phyloP scores from a whole-genome alignment of 2,113 vertebrate genomes.

The Stigmatopora argus region DNA sequence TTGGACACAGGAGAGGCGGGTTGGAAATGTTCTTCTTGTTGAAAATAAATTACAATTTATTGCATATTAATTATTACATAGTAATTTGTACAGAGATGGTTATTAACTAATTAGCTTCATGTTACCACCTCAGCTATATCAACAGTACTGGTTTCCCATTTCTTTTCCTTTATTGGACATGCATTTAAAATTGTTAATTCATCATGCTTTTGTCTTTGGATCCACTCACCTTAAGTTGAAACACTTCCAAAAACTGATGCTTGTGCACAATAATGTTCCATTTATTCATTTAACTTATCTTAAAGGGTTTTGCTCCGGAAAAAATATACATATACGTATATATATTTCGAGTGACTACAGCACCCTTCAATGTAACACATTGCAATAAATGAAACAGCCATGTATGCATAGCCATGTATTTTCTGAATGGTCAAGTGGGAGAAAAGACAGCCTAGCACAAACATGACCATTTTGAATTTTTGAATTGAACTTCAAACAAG shows the following conservation, averaged over 20 bases:
- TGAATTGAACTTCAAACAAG: too few species aligned
- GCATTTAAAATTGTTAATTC: neutral
- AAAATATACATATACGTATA: too few species aligned
- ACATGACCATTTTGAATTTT: too few species aligned
- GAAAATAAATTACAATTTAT: slow-evolving; percentile 6
- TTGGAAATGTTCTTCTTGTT: neutral
- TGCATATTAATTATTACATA: slow-evolving; percentile 8
- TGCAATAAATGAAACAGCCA: slow-evolving; percentile 29
- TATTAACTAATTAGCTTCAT: neutral
- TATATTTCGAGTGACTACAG: slow-evolving; percentile 16
- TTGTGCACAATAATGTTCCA: neutral
- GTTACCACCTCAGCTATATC: slow-evolving; percentile 2
- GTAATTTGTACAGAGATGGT: neutral
- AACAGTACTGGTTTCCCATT: neutral
- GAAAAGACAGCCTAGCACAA: too few species aligned
- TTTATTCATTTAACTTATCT: neutral
- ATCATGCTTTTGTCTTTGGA: neutral
- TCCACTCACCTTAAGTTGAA: neutral
- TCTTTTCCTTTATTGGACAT: neutral
- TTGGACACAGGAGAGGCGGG: slow-evolving; percentile 1
- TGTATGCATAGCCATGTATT: slow-evolving; percentile 35
- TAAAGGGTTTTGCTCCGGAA: neutral
- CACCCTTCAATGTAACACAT: slow-evolving; percentile 24
- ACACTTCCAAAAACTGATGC: neutral
- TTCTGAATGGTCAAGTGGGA: slow-evolving; percentile 10